These are phyloP conservation scores for Eupithecia vulgata DNA, from an alignment of 2,888 invertebrate genomes.

Conservation along the genomic window DNA sequence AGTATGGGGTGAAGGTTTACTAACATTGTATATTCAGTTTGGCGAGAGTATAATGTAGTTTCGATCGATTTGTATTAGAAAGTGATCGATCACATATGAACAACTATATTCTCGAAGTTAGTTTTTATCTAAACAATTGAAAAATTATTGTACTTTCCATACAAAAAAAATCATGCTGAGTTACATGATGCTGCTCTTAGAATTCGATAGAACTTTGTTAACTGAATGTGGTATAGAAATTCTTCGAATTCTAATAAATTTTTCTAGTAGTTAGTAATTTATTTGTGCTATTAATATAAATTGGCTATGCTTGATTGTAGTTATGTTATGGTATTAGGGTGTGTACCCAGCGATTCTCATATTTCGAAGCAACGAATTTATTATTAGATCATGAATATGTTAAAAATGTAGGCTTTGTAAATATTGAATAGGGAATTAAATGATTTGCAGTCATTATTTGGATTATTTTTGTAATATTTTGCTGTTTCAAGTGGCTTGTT, in stretches of 20 bases:
- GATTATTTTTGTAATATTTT: slow-evolving; percentile 20
- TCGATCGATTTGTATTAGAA: background rate
- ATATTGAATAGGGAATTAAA: slow-evolving; percentile 15
- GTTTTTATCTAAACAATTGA: too few species aligned
- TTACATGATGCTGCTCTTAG: background rate
- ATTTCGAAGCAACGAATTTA: slow-evolving; percentile 46
- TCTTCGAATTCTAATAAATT: background rate
- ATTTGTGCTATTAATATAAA: slow-evolving; percentile 45
- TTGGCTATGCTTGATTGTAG: slow-evolving; percentile 41
- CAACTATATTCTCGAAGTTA: too few species aligned
- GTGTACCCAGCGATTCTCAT: slow-evolving; percentile 38
- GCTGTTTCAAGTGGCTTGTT: slow-evolving; percentile 17
- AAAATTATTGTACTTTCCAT: background rate
- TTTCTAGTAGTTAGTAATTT: slow-evolving; percentile 27
- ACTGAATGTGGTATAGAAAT: background rate
- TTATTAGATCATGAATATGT: slow-evolving; percentile 36
- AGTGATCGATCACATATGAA: background rate
- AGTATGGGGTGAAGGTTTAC: too few species aligned
- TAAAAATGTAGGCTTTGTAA: slow-evolving; percentile 21
- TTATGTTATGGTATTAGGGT: slow-evolving; percentile 17
- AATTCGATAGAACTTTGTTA: background rate
- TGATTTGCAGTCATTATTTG: slow-evolving; percentile 22
- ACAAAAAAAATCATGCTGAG: background rate
- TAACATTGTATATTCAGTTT: too few species aligned
- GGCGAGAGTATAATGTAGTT: background rate